Base-by-base conservation (phyloP, 23 tunicate genomes). In the Ciona savignyi region DNA sequence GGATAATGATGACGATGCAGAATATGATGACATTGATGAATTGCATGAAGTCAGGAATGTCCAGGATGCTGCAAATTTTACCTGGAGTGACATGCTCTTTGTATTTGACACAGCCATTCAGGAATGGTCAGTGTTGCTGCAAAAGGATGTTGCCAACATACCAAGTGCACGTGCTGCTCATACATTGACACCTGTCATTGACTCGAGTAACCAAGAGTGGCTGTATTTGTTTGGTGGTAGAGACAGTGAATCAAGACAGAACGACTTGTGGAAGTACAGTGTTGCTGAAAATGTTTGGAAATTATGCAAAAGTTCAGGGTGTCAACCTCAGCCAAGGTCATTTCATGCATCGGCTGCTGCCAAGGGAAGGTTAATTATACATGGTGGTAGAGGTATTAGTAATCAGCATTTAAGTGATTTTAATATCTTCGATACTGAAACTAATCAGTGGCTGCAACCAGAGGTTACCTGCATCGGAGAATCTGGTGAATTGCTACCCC, bases 91-190 rank as follows among this genome's bases (percentile, higher is more conserved):
- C 51, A 76, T 81, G 32, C 65, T 81, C 28, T 77, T 68, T 60
- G 31, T 63, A 0, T 88, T 76, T 77, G 87, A 82, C 56, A 77
- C 80, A 2, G 60, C 26, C 1, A 42, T 24, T 26, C 70, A 82
- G 60, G 60, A 66, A 34, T 88, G 95, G 95, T 65, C 78, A 0
- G 21, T 65, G 23, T 23, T 81, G 6, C 35, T 3, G 1, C 67
- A 68, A 23, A 28, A 60, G 4, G 33, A 31, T 73, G 49, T 29
- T 33, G 35, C 65, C 35, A 72, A 27, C 28, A n/a, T 27, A 3
- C 95, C 95, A 32, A 81, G 67, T 31, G 79, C 95, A 25, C 51
- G 95, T 11, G 95, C 95, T 27, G 95, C 95, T 0, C 95, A 87
- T 35, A 63, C 69, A 25, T 63, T 87, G 49, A 32, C 80, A 1